Evolutionary conservation across 2,888 invertebrate species (phyloP), one percentile per base, ranked within the genome.

Genomic region (Diachrysia chrysitis): DNA sequence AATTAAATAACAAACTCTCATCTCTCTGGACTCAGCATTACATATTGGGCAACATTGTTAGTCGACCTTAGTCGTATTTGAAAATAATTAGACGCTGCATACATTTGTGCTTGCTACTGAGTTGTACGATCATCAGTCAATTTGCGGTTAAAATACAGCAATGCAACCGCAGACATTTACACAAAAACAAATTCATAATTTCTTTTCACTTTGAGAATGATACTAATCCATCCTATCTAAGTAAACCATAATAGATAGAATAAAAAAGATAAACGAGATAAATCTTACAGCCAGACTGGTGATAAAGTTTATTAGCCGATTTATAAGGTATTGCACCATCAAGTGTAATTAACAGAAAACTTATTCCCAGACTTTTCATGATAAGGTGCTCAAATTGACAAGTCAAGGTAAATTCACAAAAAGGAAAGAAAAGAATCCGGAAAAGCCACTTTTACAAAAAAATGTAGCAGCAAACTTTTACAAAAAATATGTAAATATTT

Each of bases 151-250:
- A 61, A 46, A 67, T 59, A 77, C 60, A 58, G 66, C 70, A 71
- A 68, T 57, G 48, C 25, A 63, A 72, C 78, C 80, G 66, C 77
- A 74, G 63, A 64, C 62, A 72, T 59, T 70, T 68, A 46, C 64
- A 72, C 66, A 62, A 62, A 55, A 62, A 42, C 48, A 61, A 61
- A 67, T 58, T 55, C 61, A 62, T 66, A 59, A 65, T 68, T 64
- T 66, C 68, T 66, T 25, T 67, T 66, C 72, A 71, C 56, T 62
- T 70, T 10, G 46, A 19, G 23, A n/a, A 46, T 54, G 59, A 25
- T 23, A 70, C 46, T 42, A 58, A 35, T 63, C 56, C 21, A 19
- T 12, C 48, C 4, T 21, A 51, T 51, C 19, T 51, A 12, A 21
- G 48, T 21, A 42, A 42, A n/a, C n/a, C 21, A 12, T 12, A 19